Evolutionary conservation across 1,140 invertebrate species (phyloP), one percentile per base, ranked within the genome.

Genomic region (Heliconius melpomene): DNA sequence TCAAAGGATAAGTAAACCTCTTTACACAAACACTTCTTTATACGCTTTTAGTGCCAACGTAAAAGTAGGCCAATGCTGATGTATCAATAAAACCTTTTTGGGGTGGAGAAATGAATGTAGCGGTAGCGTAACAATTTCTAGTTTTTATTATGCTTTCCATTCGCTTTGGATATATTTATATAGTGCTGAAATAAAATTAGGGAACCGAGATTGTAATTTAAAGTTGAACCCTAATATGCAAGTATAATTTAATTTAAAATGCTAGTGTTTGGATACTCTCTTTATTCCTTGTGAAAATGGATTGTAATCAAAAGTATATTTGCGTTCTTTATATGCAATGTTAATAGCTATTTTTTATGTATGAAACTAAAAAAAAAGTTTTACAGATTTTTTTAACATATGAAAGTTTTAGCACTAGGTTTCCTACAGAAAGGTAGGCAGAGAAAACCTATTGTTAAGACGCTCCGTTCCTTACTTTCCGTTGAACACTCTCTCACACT

Each of bases 1-100:
- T 89, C 89, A 92, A 91, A 90, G 89, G 86, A 82, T 84, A 86
- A 87, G 83, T 82, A 90, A 89, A 90, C 85, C 85, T 86, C 82
- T 75, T 75, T 85, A 84, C 85, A 86, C 84, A 87, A 88, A 86
- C 83, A 79, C 85, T 79, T 54, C 26, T 88, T 89, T 86, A 89
- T 90, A 87, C 81, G 86, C 83, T 85, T 88, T 91, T 86, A 88
- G 79, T 81, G 77, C 46, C 66, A 79, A 75, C 75, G 74, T 75
- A 74, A 79, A 79, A 79, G 60, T 79, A 79, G 78, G 73, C 60
- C 60, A 75, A 73, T 73, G 78, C 54, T 66, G 46, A 74, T 75
- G 40, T 79, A 79, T 79, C 72, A 79, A 79, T 79, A 79, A 79
- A 75, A 57, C 72, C 72, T 75, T 79, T 75, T 79, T 46, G 38